These are phyloP conservation scores for Vanacampus margaritifer DNA, from an alignment of 2,113 vertebrate genomes.

Conservation along the genomic window DNA sequence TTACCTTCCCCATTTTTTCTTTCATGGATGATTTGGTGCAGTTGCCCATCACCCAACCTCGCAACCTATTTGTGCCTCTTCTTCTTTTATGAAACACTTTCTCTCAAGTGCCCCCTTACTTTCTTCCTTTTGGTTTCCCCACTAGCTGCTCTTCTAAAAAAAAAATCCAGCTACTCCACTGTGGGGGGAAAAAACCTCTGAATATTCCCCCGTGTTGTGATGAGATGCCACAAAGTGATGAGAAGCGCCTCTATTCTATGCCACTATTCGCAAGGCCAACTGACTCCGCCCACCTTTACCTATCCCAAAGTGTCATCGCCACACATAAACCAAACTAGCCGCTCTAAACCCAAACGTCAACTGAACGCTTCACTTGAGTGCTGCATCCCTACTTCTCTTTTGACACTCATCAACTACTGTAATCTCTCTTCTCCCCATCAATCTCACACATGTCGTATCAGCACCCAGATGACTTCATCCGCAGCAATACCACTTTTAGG, in stretches of 20 bases:
- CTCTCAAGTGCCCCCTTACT: not conserved
- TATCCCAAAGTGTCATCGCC: not conserved
- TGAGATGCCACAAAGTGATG: not conserved
- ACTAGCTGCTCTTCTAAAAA: not conserved
- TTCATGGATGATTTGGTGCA: conserved; percentile 65
- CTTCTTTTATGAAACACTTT: not conserved
- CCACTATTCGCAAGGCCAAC: not conserved
- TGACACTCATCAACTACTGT: conserved; percentile 11
- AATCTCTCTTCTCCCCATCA: conserved; percentile 21
- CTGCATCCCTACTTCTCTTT: conserved; percentile 1
- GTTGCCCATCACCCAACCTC: conserved; percentile 66
- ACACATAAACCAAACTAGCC: not conserved
- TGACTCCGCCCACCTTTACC: conserved; percentile 14
- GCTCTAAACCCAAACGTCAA: not conserved
- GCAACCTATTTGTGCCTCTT: not conserved
- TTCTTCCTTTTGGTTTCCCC: not conserved
- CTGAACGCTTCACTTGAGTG: conserved; percentile 6
- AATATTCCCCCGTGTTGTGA: conserved; percentile 13
- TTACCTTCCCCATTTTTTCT: conserved; percentile 68
- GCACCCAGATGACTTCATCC: conserved; percentile 47
- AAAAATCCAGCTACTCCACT: conserved; percentile 12
- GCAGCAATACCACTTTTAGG: conserved; percentile 39
- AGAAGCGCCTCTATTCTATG: conserved; percentile 20
- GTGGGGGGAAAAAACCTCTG: not conserved
- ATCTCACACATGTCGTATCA: conserved; percentile 23